These are phyloP conservation scores for Buphagus erythrorhynchus DNA, from an alignment of 2,797 vertebrate species.

Conservation along the genomic window DNA sequence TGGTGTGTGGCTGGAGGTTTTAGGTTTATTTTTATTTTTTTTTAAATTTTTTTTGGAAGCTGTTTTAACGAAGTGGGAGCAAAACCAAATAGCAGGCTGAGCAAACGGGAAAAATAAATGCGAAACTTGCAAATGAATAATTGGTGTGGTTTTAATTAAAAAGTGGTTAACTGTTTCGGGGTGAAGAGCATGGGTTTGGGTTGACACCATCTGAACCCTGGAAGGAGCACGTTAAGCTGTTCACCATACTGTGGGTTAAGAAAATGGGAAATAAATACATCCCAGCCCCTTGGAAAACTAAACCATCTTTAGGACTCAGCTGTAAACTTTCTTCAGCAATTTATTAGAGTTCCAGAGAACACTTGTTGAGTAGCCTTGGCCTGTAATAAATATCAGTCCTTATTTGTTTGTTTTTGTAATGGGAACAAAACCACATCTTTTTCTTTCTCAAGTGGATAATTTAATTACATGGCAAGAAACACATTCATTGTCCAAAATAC, in stretches of 20 bases:
- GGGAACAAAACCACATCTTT: constrained; percentile 55
- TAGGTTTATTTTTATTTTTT: not conserved
- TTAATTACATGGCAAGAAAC: constrained; percentile 54
- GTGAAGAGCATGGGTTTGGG: constrained; percentile 58
- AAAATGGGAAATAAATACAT: constrained; percentile 70
- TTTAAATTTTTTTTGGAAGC: constrained; percentile 25
- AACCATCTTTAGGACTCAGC: constrained; percentile 53
- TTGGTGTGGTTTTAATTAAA: constrained; percentile 71
- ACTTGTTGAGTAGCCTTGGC: constrained; percentile 31
- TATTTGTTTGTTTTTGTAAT: constrained; percentile 71
- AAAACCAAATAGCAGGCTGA: constrained; percentile 56
- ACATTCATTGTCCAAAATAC: constrained; percentile 52
- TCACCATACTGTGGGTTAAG: constrained; percentile 55
- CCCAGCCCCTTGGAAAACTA: constrained; percentile 65
- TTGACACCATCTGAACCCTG: constrained; percentile 57
- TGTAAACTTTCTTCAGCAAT: constrained; percentile 65
- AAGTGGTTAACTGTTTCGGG: constrained; percentile 53
- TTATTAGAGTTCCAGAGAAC: constrained; percentile 61
- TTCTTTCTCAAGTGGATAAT: constrained; percentile 62
- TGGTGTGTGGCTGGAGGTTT: not conserved
- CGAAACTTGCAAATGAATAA: constrained; percentile 68
- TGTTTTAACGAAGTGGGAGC: constrained; percentile 57
- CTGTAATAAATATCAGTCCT: constrained; percentile 66
- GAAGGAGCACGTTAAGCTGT: constrained; percentile 45
- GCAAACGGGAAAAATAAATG: constrained; percentile 64